Evolutionary conservation across 2,797 vertebrate genomes (phyloP), one percentile per base, ranked within the genome.

Genomic region (Sebastes paucispinis): DNA sequence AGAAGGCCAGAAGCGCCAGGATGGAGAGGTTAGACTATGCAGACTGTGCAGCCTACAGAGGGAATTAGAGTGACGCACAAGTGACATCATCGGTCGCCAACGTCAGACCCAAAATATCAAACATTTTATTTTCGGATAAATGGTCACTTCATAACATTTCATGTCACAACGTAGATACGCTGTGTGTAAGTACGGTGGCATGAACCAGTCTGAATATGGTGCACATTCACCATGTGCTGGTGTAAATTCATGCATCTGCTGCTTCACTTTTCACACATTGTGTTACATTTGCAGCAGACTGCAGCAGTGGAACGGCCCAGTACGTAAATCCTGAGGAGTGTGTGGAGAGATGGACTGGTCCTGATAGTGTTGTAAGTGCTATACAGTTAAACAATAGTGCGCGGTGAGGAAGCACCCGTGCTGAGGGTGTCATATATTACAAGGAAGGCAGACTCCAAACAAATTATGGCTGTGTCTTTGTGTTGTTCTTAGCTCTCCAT

Each of bases 381-480:
- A 86, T 91, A 91, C 88, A 91, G 94, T 95, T 96, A 95, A 95
- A 94, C 92, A 94, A 95, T 92, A 93, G 91, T 90, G 89, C 69
- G 75, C 75, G 69, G 89, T 91, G 92, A 93, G 90, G 93, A 91
- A 89, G 91, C 88, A 87, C 89, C 90, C 82, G 81, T 89, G 90
- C 91, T 88, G 93, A 91, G 86, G 87, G 92, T 91, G 92, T 96
- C 93, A 94, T 95, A 95, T 92, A 95, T 96, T 95, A 95, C 94
- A 94, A 87, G 90, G 92, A 88, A 95, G 94, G 91, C 94, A 93
- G 94, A 94, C 87, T 94, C 91, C 92, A 96, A 95, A 95, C 95
- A 96, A 95, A 96, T 96, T 91, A 95, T 94, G 93, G 90, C 82
- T 87, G 93, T 95, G 95, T 96, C 95, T 95, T 94, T 94, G 94